phyloP scores from a whole-genome alignment of 2,888 invertebrate genomes.

The Tetranychus piercei region DNA sequence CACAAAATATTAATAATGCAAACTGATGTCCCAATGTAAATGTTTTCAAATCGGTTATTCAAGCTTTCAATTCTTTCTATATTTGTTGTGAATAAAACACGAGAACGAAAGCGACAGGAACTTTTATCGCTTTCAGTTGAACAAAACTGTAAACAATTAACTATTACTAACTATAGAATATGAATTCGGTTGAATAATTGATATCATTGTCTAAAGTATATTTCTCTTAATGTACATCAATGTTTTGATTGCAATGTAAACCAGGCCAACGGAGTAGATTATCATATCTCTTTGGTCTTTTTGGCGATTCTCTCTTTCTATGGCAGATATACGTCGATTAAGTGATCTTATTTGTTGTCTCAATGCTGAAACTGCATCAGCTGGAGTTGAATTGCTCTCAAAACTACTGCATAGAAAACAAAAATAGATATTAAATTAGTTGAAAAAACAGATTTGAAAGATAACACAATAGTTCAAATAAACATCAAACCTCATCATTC shows the following conservation, averaged over 20 bases:
- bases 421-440: not conserved
- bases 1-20: too few species aligned
- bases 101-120: too few species aligned
- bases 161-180: too few species aligned
- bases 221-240: constrained; percentile 54
- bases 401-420: not conserved
- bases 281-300: constrained; percentile 69
- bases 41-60: too few species aligned
- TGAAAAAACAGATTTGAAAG: not conserved
- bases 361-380: not conserved
- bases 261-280: constrained; percentile 60
- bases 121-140: too few species aligned
- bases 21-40: too few species aligned
- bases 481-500: not conserved
- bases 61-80: too few species aligned
- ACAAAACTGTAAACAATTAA: too few species aligned
- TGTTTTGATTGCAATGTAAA: constrained; percentile 66
- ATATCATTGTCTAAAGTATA: not conserved
- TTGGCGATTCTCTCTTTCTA: constrained; percentile 66
- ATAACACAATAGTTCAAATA: not conserved
- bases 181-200: too few species aligned
- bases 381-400: not conserved
- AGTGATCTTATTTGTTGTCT: constrained; percentile 61
- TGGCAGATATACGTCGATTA: constrained; percentile 62
- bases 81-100: too few species aligned